Evolutionary conservation across 2,888 invertebrate genomes (phyloP), one percentile per base, ranked within the genome.

Genomic region (Sinotaia quadrata): DNA sequence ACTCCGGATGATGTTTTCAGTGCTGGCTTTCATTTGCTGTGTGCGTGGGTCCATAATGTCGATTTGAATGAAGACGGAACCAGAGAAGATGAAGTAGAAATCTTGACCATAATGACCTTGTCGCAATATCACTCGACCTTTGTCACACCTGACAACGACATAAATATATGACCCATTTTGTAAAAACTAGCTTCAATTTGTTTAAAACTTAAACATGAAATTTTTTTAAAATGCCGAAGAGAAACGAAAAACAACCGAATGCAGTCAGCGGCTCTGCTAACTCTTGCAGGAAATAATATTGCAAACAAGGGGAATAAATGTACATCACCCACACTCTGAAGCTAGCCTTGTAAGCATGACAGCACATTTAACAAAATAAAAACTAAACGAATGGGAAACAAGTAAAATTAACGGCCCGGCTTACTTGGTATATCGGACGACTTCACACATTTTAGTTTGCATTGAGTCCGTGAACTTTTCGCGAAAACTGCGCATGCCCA

Each of bases 61-160:
- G 12, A 72, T 72, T 72, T 78, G 77, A 21, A 79, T 69, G 44
- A 75, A 68, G 47, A 79, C 75, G n/a, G 77, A 76, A 24, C 80
- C 80, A 7, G 79, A 75, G 69, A 73, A 80, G 60, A 80, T 75
- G 68, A 79, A 78, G 67, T 78, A 80, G 70, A 78, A 80, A 58
- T 76, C 68, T n/a, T 62, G 62, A 0, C 79, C 80, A 12, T 51
- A 41, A 67, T 80, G 80, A 10, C 77, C 78, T 27, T 79, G 76
- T 2, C 80, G 72, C 3, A 79, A 31, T 12, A 80, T 73, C 47
- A 79, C 72, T 1, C 80, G 76, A 4, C 76, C 78, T 31, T 72
- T 72, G 65, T 78, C 78, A 56, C 79, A 77, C 54, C 80, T 79
- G 73, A 0, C 33, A 15, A 37, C n/a, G n/a, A n/a, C n/a, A n/a